Percentiles rank a stretch among this genome's conserved stretches.
Evolutionary conservation across 2,797 vertebrate genomes (phyloP).

Genomic region (Threskiornis aethiopicus): DNA sequence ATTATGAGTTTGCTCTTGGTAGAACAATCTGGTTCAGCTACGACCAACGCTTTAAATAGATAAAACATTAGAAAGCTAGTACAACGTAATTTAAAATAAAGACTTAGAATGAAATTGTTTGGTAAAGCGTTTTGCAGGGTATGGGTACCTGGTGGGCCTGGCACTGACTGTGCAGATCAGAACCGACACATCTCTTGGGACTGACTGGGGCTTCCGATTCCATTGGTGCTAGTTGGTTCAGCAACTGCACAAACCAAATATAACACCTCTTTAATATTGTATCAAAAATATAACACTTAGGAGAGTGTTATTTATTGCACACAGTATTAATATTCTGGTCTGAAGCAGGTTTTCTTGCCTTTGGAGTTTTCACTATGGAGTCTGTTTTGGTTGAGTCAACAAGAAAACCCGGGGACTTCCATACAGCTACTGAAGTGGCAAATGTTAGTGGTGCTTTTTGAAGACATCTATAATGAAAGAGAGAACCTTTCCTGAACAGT

Average conservation of each 20-base stretch:
- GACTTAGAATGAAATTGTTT: neutral
- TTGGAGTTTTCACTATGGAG: neutral
- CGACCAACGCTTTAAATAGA: neutral
- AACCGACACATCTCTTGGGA: neutral
- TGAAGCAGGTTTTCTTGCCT: neutral
- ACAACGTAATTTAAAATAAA: neutral
- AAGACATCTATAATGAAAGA: neutral
- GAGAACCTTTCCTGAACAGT: neutral
- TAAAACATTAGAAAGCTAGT: neutral
- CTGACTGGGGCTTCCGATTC: neutral
- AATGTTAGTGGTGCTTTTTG: neutral
- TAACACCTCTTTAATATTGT: neutral
- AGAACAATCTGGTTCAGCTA: neutral
- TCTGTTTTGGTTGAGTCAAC: neutral
- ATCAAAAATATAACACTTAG: neutral
- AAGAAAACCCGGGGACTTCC: neutral
- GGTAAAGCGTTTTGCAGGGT: neutral
- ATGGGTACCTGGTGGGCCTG: neutral
- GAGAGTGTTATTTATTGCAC: neutral
- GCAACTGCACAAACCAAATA: neutral
- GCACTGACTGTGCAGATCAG: neutral
- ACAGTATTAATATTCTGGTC: neutral
- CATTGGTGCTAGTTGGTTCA: neutral
- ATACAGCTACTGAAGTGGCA: neutral
- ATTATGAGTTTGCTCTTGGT: neutral